Conservation (phyloP, 2,888 invertebrate genomes). For the Vannuccia rotundouncinata region DNA sequence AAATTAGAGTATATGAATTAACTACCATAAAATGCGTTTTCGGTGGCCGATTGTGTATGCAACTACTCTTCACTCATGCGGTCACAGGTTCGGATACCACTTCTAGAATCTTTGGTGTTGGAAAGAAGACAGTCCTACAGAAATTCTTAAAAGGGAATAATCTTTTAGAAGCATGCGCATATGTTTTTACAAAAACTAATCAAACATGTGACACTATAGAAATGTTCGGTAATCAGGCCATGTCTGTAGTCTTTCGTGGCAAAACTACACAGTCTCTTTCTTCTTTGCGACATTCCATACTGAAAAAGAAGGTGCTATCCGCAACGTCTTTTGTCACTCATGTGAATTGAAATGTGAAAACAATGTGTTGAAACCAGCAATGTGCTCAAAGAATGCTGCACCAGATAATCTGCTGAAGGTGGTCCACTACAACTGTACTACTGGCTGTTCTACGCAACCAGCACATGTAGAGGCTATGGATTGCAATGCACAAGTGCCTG, state of each 20-base stretch:
- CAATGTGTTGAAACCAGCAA: constrained; percentile 19
- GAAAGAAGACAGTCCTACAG: constrained; percentile 37
- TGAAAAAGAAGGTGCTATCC: constrained; percentile 33
- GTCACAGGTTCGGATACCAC: constrained; percentile 39
- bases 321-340: constrained; percentile 34
- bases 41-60: constrained; percentile 25
- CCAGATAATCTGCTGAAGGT: constrained; percentile 31
- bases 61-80: constrained; percentile 36
- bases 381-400: constrained; percentile 30
- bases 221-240: constrained; percentile 25
- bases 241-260: constrained; percentile 34
- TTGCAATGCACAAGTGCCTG: constrained; percentile 33
- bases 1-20: neutral
- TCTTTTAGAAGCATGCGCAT: neutral
- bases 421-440: constrained; percentile 30
- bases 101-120: constrained; percentile 38
- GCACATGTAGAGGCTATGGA: constrained; percentile 32
- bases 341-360: constrained; percentile 36
- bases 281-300: constrained; percentile 5
- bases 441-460: constrained; percentile 27
- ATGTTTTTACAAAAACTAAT: neutral
- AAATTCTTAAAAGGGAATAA: constrained; percentile 27
- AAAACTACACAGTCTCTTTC: constrained; percentile 10
- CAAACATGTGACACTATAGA: constrained; percentile 32
- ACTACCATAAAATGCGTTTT: constrained; percentile 10